Evolutionary conservation across 2,888 invertebrate species (phyloP), one percentile per base, ranked within the genome.

Genomic region (Crocallis elinguaria): DNA sequence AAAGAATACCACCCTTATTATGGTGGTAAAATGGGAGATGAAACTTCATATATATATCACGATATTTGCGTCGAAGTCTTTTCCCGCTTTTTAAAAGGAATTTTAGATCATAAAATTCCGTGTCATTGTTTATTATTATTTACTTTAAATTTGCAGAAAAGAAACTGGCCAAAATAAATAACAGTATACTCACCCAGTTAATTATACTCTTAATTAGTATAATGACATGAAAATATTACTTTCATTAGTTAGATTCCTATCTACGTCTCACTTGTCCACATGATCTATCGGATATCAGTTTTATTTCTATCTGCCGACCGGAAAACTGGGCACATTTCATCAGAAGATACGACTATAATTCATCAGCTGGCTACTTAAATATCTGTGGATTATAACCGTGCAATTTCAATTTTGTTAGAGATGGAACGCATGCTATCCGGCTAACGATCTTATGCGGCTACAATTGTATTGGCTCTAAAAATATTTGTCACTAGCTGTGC

Each of bases 351-450:
- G 38, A 27, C 36, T 19, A 48, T 53, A 38, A 43, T 42, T 52
- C 49, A 45, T 38, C 45, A 29, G 36, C 25, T 51, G 36, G 32
- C 44, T 54, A 44, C 50, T 50, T 43, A 57, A 57, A 57, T 60
- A 51, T 33, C 60, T 60, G 41, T 13, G 49, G 50, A 45, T 45
- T 49, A 60, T 19, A 49, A 49, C 53, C 60, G 57, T 60, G 54
- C 51, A 42, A 43, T 57, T 57, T 42, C 14, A 42, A 9, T 32
- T 37, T 16, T 1, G 6, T 7, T 52, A 48, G 53, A 48, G 35
- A 38, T 43, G 19, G 6, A 16, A 9, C 11, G n/a, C 12, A 0
- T 7, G 5, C 13, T 13, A 8, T 33, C 29, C 29, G 29, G 29
- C 12, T 9, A 29, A 11, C 1, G 13, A n/a, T n/a, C n/a, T 30